Base-by-base conservation (phyloP, 2,113 vertebrate genomes). In the Saccopteryx bilineata region DNA sequence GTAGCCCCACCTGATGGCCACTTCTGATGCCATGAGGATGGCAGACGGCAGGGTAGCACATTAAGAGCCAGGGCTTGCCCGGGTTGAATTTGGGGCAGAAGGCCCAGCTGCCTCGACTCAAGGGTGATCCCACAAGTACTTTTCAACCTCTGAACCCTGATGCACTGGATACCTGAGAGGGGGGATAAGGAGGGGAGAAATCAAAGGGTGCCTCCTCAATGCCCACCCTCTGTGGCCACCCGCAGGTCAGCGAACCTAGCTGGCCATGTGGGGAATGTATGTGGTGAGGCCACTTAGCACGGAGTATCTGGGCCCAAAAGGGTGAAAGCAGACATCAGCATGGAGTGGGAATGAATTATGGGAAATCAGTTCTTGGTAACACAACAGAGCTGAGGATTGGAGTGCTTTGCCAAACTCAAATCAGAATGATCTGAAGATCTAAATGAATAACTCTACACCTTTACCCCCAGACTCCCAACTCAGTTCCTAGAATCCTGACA, bases 361-460 rank as follows among this genome's bases (percentile, higher is more conserved):
- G 66, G 83, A 52, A 52, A 68, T 84, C 26, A 46, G 11, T 15
- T 74, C 11, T 81, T 80, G 58, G 24, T 68, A 66, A 58, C 31
- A 86, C 52, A 24, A 69, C 24, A 21, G 24, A 75, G 52, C 39
- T 75, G 23, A 78, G 15, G n/a, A 86, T 33, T 50, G 24, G 33
- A 86, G 24, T 58, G 85, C 81, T 52, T 31, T 66, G 19, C 68
- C 87, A 75, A 93, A 68, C 9, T 13, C 19, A 90, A 86, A 96
- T 28, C 2, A 50, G 68, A 80, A 90, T 0, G 52, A 58, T 69
- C n/a, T 33, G 33, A 58, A 95, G 84, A 26, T 56, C 61, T 61
- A 71, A 76, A 61, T 69, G 79, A 88, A 28, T 31, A 88, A 46
- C 23, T 26, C 60, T 11, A 54, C 21, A 33, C 80, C 56, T 23